Conservation (phyloP, 1,140 invertebrate species). For the Oppia nitens region DNA sequence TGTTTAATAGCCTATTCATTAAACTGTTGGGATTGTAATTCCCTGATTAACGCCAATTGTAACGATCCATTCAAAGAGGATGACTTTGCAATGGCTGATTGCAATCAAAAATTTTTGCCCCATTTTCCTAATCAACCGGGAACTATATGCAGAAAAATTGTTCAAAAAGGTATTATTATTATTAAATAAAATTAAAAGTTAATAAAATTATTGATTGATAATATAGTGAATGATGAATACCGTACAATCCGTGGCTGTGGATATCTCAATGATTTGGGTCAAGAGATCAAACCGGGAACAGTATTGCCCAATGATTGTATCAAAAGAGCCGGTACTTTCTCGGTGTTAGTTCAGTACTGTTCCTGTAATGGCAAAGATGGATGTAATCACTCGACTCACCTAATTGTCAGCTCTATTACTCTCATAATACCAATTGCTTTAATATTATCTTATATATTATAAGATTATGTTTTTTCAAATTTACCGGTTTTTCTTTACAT, state of each 20-base stretch:
- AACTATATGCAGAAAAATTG: slow-evolving; percentile 55
- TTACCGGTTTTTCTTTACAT: no score
- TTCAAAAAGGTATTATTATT: slow-evolving; percentile 43
- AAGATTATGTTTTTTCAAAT: neutral
- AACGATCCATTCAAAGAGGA: slow-evolving; percentile 64
- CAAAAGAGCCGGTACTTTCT: slow-evolving; percentile 20
- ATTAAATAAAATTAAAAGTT: neutral
- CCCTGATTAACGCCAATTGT: slow-evolving; percentile 60
- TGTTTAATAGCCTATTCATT: slow-evolving; percentile 23
- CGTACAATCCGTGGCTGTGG: slow-evolving; percentile 21
- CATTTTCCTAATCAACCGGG: slow-evolving; percentile 38
- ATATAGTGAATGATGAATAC: slow-evolving; percentile 18
- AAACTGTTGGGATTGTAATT: slow-evolving; percentile 67
- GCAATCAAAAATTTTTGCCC: slow-evolving; percentile 42
- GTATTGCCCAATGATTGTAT: slow-evolving; percentile 15
- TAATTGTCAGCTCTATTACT: neutral
- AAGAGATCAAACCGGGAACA: neutral
- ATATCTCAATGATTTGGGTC: slow-evolving; percentile 12
- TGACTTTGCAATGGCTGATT: slow-evolving; percentile 61
- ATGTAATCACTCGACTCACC: slow-evolving; percentile 15
- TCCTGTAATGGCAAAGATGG: slow-evolving; percentile 18
- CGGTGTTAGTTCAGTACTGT: slow-evolving; percentile 22
- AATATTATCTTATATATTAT: neutral
- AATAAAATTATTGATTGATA: neutral
- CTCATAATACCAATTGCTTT: neutral